phyloP scores from a whole-genome alignment of 2,797 vertebrate species.

The Pipistrellus nathusii region DNA sequence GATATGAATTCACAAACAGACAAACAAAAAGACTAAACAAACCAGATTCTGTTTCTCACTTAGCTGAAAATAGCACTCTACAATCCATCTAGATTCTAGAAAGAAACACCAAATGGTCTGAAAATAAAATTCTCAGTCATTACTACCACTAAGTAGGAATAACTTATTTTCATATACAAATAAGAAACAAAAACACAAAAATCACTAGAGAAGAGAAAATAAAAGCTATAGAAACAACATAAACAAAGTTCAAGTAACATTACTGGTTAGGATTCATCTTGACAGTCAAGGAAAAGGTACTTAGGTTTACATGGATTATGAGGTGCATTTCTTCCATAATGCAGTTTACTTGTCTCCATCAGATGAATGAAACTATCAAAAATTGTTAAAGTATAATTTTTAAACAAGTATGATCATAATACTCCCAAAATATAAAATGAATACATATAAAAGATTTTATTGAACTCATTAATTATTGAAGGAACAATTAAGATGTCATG shows the following conservation, averaged over 20 bases:
- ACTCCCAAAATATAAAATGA: conserved; percentile 1
- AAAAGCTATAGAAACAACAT: conserved; percentile 24
- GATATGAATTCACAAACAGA: conserved; percentile 3
- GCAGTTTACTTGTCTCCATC: not conserved
- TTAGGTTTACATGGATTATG: not conserved
- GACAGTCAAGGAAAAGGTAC: not conserved
- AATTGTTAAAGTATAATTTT: conserved; percentile 31
- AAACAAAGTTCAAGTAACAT: conserved; percentile 8
- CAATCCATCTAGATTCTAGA: not conserved
- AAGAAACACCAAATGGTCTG: conserved; percentile 6
- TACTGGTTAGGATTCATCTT: not conserved
- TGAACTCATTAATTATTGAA: conserved; percentile 36
- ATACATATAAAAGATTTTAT: conserved; percentile 27
- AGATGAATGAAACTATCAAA: not conserved
- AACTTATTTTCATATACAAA: not conserved
- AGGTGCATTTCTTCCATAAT: not conserved
- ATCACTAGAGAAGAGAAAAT: not conserved
- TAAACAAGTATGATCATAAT: not conserved
- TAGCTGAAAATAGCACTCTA: not conserved
- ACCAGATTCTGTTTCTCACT: not conserved
- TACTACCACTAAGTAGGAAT: not conserved
- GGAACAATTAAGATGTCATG: not conserved
- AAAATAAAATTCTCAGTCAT: not conserved
- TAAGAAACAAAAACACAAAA: conserved; percentile 17
- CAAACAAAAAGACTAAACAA: not conserved